Conservation (phyloP, 1,140 invertebrate species). For the Lordiphosa collinella region DNA sequence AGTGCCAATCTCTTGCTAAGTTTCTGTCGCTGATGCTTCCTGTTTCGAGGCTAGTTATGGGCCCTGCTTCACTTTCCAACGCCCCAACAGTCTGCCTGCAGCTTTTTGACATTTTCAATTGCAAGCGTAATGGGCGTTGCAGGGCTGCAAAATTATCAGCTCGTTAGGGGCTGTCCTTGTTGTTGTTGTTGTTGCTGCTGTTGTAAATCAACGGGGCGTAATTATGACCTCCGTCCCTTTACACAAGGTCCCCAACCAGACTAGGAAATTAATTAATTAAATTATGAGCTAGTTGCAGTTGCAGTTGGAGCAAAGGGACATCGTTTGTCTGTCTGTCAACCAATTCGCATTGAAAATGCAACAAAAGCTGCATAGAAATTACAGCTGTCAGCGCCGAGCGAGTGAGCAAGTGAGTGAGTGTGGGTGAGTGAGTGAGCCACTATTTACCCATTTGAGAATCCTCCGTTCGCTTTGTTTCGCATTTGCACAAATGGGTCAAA, state of each 20-base stretch:
- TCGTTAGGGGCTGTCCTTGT: constrained; percentile 49
- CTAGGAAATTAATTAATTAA: constrained; percentile 72
- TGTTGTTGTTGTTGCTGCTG: constrained; percentile 20
- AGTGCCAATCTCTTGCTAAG: too few relatives aligned
- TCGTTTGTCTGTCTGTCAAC: constrained; percentile 15
- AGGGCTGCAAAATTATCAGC: constrained; percentile 50
- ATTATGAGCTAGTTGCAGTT: constrained; percentile 52
- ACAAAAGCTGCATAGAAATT: constrained; percentile 51
- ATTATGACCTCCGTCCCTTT: constrained; percentile 40
- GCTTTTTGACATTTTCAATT: constrained; percentile 54
- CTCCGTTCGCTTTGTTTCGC: constrained; percentile 56
- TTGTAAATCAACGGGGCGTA: constrained; percentile 61
- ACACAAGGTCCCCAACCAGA: neutral
- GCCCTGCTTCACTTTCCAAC: too few relatives aligned
- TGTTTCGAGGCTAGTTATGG: too few relatives aligned
- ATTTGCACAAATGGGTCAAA: constrained; percentile 70
- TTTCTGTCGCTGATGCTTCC: too few relatives aligned
- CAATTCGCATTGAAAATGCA: constrained; percentile 42
- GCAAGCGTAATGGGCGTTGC: constrained; percentile 2
- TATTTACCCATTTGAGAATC: constrained; percentile 8
- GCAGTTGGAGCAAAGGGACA: constrained; percentile 3
- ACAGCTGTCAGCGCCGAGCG: constrained; percentile 35
- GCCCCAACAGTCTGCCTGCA: neutral
- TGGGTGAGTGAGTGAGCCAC: too few relatives aligned
- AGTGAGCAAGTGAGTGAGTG: too few relatives aligned